Evolutionary conservation across 2,113 vertebrate genomes (phyloP), one percentile per base, ranked within the genome.

Genomic region (Lipophrys pholis): DNA sequence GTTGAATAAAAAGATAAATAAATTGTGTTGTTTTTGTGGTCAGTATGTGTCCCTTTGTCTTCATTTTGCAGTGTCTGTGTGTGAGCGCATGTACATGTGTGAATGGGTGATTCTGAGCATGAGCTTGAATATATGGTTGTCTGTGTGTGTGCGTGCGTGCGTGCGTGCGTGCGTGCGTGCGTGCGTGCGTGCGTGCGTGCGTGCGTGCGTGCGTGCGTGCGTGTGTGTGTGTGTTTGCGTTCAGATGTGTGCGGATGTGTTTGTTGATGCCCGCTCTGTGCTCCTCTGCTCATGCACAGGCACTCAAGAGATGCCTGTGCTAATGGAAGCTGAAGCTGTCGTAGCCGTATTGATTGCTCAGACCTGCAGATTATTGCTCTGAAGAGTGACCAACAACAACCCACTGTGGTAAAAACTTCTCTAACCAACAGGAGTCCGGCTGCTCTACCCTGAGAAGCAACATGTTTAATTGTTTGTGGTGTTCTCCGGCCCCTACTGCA

Each of bases 391-490:
- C 93, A 92, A 89, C 91, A 91, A 87, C 90, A 91, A 88, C 88
- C 87, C 87, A 78, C 89, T 55, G 67, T 87, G 89, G 91, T 90
- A 84, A 84, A 85, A 90, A 86, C 87, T 91, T 87, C 83, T 88
- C 84, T 45, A 57, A 81, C 82, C 89, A 87, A 87, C 87, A 86
- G 84, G 78, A 90, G 82, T 86, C 56, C 7, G 67, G 77, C 76
- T 60, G 69, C 83, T 89, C 72, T 82, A 76, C 80, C 82, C 88
- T 16, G 68, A 89, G 87, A 91, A 92, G 87, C 90, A 91, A 88
- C 89, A 86, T 86, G 87, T 92, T 92, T 94, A 94, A 94, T 94
- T 94, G 94, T 94, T 94, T 94, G 93, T 87, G 89, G 85, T 92
- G 90, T 91, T 87, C 86, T 91, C 81, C 57, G 69, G 92, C 82